These are phyloP conservation scores for Formica selysi DNA, from an alignment of 1,140 invertebrate genomes.

Conservation along the genomic window DNA sequence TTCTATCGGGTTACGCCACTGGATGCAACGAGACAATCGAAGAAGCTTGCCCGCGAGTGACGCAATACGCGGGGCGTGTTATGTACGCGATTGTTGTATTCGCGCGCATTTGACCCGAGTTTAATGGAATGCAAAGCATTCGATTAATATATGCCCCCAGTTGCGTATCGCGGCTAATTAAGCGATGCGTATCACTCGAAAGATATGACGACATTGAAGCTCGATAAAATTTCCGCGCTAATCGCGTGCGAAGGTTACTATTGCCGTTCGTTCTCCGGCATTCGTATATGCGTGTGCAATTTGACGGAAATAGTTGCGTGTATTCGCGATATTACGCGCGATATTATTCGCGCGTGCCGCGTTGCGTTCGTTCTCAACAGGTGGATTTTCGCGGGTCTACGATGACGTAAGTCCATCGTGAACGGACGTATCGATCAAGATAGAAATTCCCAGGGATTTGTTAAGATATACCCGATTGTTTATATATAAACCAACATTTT, in stretches of 20 bases:
- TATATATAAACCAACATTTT: too few species aligned
- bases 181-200: slow-evolving; percentile 42
- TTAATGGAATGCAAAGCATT: slow-evolving; percentile 73
- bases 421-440: neutral
- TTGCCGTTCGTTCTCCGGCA: too few species aligned
- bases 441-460: neutral
- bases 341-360: slow-evolving; percentile 2
- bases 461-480: too few species aligned
- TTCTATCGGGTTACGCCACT: neutral
- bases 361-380: slow-evolving; percentile 55
- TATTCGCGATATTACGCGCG: neutral
- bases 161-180: slow-evolving; percentile 66
- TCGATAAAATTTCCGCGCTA: neutral
- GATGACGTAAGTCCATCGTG: neutral
- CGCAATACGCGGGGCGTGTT: slow-evolving; percentile 39
- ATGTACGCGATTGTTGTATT: neutral
- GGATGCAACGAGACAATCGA: slow-evolving; percentile 17
- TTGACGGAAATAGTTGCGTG: neutral
- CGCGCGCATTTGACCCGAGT: slow-evolving; percentile 68
- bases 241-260: neutral
- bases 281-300: neutral
- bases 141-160: slow-evolving; percentile 73
- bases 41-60: slow-evolving; percentile 24
- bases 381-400: slow-evolving; percentile 36
- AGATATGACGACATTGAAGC: neutral